Base-by-base conservation (phyloP, 2,888 invertebrate species). In the Eupithecia tripunctaria region DNA sequence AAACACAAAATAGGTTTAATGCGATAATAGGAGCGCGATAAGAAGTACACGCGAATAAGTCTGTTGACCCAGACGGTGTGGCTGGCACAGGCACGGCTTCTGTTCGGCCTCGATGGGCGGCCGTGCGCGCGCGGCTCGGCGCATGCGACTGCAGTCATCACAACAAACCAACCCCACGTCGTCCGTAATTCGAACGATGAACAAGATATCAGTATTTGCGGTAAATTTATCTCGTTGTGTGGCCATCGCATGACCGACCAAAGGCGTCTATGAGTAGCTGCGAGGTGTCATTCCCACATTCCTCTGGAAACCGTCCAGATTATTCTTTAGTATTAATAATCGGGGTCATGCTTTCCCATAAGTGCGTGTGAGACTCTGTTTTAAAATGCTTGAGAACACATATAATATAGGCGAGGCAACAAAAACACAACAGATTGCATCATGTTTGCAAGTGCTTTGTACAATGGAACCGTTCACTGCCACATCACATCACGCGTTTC, bases 11-110 rank as follows among this genome's bases (percentile, higher is more conserved):
- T 91, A 89, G 89, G 91, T 90, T 91, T 94, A 93, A 90, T 87
- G 90, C 93, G 94, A 94, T 94, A 94, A 94, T 90, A 83, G 87
- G 88, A 88, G 85, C 88, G 87, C 92, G 94, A 94, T 94, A 94
- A 94, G 91, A 88, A 85, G 84, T 86, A 91, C 91, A 92, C 92
- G 94, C 91, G 90, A 93, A 93, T 91, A 90, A 89, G 92, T 91
- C 86, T 94, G 87, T 87, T 92, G 92, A 93, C 91, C 92, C 90
- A 92, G 89, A 89, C 91, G 85, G 79, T 82, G 85, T 78, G 84
- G 87, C 88, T 79, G 84, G 87, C 88, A 88, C 87, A 84, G 63
- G 85, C 88, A 90, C 86, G 93, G 94, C 93, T 93, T 93, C 92
- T 82, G 84, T 82, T 80, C 86, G 92, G 88, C 91, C 89, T 80